Evolutionary conservation across 2,888 invertebrate genomes (phyloP).

Genomic region (Drosophila kambysellisi): DNA sequence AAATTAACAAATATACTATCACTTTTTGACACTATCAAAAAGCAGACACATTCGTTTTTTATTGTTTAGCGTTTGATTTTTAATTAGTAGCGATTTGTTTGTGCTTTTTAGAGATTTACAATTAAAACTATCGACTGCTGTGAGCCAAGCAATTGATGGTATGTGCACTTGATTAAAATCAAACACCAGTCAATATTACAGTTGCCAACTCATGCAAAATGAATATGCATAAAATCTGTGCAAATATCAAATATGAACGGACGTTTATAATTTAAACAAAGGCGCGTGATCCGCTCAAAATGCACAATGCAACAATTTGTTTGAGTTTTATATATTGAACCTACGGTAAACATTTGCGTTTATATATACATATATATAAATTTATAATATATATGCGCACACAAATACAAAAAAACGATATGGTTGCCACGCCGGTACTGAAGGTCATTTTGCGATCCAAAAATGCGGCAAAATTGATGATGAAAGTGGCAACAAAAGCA

Average conservation of each 20-base stretch:
- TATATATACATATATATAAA: not conserved
- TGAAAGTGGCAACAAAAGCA: constrained; percentile 68
- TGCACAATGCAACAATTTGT: constrained; percentile 66
- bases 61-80: constrained; percentile 53
- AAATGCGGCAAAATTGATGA: constrained; percentile 54
- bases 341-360: constrained; percentile 18
- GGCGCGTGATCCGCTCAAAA: constrained; percentile 40
- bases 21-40: constrained; percentile 43
- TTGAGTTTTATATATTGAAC: constrained; percentile 51
- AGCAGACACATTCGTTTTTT: constrained; percentile 37
- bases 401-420: not conserved
- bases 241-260: constrained; percentile 53
- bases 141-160: constrained; percentile 23
- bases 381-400: not conserved
- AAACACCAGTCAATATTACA: constrained; percentile 41
- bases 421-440: constrained; percentile 54
- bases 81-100: constrained; percentile 69
- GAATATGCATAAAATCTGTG: constrained; percentile 72
- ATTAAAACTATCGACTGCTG: constrained; percentile 38
- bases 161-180: constrained; percentile 39
- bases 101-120: constrained; percentile 53
- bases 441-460: constrained; percentile 53
- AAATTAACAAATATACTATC: constrained; percentile 45
- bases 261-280: constrained; percentile 39
- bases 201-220: constrained; percentile 65